phyloP scores from a whole-genome alignment of 1,140 invertebrate genomes.

The Colletes gigas region DNA sequence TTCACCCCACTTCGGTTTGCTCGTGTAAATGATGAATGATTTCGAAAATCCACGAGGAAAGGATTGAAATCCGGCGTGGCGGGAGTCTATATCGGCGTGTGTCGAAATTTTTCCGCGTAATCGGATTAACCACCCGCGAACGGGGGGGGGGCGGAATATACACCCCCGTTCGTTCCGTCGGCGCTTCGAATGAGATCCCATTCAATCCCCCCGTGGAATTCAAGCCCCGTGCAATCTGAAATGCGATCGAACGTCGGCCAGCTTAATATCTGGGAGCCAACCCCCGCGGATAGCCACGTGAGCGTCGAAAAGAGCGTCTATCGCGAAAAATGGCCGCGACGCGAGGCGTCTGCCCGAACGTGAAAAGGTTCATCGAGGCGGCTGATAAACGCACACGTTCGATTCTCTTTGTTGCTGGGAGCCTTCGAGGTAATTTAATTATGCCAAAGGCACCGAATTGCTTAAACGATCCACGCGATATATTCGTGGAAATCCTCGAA shows the following conservation, averaged over 20 bases:
- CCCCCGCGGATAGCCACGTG: conserved; percentile 15
- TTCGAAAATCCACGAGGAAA: not conserved
- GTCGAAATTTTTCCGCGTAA: conserved; percentile 71
- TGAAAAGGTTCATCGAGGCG: not conserved
- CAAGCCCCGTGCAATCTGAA: conserved; percentile 67
- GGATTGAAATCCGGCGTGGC: conserved; percentile 19
- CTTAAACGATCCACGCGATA: no score
- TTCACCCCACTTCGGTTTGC: no score
- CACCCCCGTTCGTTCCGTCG: conserved; percentile 9
- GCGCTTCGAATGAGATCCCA: conserved; percentile 63
- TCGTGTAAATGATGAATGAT: not conserved
- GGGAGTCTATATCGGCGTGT: conserved; percentile 38
- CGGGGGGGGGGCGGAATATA: conserved; percentile 54
- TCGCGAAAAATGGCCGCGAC: conserved; percentile 48
- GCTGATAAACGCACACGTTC: not conserved
- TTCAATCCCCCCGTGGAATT: conserved; percentile 70
- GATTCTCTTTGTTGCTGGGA: not conserved
- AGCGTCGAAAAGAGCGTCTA: conserved; percentile 28
- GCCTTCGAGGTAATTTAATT: conserved; percentile 12
- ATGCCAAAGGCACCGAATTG: not conserved
- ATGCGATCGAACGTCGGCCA: conserved; percentile 69
- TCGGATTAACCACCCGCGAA: conserved; percentile 69
- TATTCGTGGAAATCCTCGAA: no score
- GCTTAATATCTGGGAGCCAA: conserved; percentile 61
- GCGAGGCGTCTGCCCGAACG: not conserved